These are phyloP conservation scores for Agonopterix heracliana DNA, from an alignment of 2,888 invertebrate genomes.

Conservation along the genomic window DNA sequence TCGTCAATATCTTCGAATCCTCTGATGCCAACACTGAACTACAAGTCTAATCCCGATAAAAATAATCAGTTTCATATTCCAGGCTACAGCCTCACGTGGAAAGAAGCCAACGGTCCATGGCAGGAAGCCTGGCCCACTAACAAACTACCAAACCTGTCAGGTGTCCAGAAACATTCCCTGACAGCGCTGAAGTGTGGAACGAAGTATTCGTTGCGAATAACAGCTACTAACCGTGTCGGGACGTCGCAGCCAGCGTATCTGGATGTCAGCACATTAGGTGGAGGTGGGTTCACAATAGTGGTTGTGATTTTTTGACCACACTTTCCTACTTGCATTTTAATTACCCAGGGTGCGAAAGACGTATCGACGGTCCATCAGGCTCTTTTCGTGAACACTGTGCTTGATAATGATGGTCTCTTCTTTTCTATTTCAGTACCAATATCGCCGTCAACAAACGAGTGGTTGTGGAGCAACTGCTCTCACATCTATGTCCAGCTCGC, in stretches of 20 bases:
- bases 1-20: too few species aligned
- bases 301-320: too few species aligned
- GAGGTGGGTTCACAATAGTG: conserved; percentile 46
- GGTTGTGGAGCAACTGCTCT: conserved; percentile 87
- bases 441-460: conserved; percentile 82
- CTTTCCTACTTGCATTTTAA: too few species aligned
- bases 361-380: too few species aligned
- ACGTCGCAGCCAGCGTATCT: conserved; percentile 82
- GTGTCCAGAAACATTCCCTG: conserved; percentile 77
- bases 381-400: too few species aligned
- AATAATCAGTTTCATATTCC: conserved; percentile 5
- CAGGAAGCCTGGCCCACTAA: conserved; percentile 78
- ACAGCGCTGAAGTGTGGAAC: conserved; percentile 89
- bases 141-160: conserved; percentile 75
- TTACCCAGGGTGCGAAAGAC: too few species aligned
- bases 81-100: conserved; percentile 74
- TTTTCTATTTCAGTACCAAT: conserved; percentile 66
- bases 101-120: conserved; percentile 65
- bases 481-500: conserved; percentile 85
- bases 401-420: too few species aligned
- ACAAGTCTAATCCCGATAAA: too few species aligned
- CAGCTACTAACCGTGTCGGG: conserved; percentile 89
- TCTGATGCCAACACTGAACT: too few species aligned
- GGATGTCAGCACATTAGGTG: conserved; percentile 78
- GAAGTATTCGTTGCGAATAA: conserved; percentile 86